Evolutionary conservation across 1,140 invertebrate genomes (phyloP).

Genomic region (Drosophila takahashii): DNA sequence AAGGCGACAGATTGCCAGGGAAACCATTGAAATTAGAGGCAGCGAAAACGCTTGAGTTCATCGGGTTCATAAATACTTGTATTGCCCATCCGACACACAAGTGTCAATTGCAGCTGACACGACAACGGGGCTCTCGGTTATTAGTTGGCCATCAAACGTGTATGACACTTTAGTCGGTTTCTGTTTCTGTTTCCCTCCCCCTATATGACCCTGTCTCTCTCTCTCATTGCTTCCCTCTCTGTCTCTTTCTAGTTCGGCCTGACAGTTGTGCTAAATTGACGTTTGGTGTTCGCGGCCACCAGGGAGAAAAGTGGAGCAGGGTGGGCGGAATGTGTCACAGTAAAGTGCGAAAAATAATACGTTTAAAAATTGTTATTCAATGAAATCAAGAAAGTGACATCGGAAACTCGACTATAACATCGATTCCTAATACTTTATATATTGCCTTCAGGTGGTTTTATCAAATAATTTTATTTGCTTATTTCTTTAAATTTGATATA

Average conservation of each 20-base stretch:
- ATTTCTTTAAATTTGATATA: too few relatives aligned
- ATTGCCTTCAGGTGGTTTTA: too few relatives aligned
- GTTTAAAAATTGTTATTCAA: constrained; percentile 5
- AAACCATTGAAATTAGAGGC: constrained; percentile 70
- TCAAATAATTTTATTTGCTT: too few relatives aligned
- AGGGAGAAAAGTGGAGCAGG: constrained; percentile 8
- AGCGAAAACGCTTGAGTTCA: constrained; percentile 51
- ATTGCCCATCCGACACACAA: constrained; percentile 61
- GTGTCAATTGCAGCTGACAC: constrained; percentile 71
- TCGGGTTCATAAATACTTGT: constrained; percentile 63
- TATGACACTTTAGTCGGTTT: constrained; percentile 53
- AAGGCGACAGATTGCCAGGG: constrained; percentile 53
- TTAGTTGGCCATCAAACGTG: constrained; percentile 44
- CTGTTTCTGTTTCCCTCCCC: constrained; percentile 3
- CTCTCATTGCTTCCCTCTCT: background rate
- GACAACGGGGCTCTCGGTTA: constrained; percentile 46
- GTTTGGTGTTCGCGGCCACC: constrained; percentile 49
- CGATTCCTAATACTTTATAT: too few relatives aligned
- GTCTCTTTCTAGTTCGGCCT: constrained; percentile 39
- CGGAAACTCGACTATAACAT: background rate
- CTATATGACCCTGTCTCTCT: constrained; percentile 3
- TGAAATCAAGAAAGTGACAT: background rate
- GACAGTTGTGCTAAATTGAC: constrained; percentile 69
- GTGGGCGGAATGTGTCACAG: constrained; percentile 6
- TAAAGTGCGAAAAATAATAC: constrained; percentile 7